Evolutionary conservation across 2,888 invertebrate species (phyloP), one percentile per base, ranked within the genome.

Genomic region (Aleiodes testaceus): DNA sequence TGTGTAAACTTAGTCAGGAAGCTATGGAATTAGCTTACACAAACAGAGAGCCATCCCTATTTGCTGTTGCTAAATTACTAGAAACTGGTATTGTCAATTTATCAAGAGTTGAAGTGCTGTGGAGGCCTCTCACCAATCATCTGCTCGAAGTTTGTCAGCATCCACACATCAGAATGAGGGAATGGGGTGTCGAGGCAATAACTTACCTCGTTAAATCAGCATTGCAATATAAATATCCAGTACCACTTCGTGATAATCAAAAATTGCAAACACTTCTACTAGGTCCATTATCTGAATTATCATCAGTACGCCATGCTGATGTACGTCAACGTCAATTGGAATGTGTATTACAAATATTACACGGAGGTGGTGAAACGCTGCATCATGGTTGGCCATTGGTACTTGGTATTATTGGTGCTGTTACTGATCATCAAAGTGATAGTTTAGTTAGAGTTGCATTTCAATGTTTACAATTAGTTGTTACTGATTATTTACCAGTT

Each of bases 141-240:
- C 90, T 99, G n/a, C 88, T 98, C 55, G 97, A 98, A 89, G 97
- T 97, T 73, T 97, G 97, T 84, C 96, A 97, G 85, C 98, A 98
- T 88, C 96, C 97, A 0, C 97, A 97, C 82, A 95, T 96, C 77
- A 89, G 96, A 75, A 96, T 99, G 96, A 90, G 99, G 45, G 97
- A 97, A 87, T 99, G 98, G 98, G 98, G 98, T 0, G 97, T 98
- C 0, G 97, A 98, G 88, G 97, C 98, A 0, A 93, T 99, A 67
- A 98, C 98, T 0, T 96, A 96, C 84, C 89, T 99, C 59, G 97
- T 98, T 0, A 96, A 95, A 86, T 94, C 96, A 0, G 97, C 98
- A 1, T 90, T 98, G 77, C 94, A 94, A 78, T 94, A 94, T 84
- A 95, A 95, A 84, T 95, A 96, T 85, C 92, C 92, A 11, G 91